Evolutionary conservation across 2,113 vertebrate species (phyloP).

Genomic region (Madoqua kirkii): DNA sequence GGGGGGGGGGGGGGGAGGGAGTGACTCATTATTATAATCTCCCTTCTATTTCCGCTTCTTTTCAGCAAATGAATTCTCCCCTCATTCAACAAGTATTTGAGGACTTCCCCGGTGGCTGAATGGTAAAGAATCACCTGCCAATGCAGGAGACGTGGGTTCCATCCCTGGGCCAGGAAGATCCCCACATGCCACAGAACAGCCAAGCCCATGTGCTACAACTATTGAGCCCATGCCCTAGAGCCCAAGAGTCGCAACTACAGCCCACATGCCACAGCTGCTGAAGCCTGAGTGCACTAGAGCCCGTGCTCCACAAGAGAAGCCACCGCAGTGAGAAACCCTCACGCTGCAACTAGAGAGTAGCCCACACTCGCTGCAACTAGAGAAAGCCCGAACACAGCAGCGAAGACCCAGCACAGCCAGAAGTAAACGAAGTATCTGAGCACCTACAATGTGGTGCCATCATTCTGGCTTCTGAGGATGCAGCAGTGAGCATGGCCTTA

Average conservation of each 20-base stretch:
- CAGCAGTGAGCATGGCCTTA: neutral
- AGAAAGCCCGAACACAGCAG: neutral
- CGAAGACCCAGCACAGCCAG: neutral
- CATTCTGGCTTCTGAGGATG: neutral
- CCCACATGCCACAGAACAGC: neutral
- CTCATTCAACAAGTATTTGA: neutral
- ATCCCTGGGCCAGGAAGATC: neutral
- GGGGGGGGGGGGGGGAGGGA: accelerated
- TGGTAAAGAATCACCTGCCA: neutral
- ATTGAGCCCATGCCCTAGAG: neutral
- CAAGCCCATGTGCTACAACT: neutral
- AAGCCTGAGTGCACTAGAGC: neutral
- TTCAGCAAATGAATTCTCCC: neutral
- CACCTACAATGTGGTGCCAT: neutral
- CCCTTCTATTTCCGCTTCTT: neutral
- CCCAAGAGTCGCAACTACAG: neutral
- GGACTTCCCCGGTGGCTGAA: neutral
- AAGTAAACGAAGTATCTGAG: neutral
- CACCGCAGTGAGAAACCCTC: neutral
- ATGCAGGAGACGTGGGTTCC: neutral
- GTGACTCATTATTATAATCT: neutral
- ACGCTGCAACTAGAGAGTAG: neutral
- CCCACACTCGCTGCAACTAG: neutral
- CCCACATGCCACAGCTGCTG: neutral
- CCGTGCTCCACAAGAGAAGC: neutral